These are phyloP conservation scores for Dascillus cervinus DNA, from an alignment of 2,888 invertebrate genomes.

Conservation along the genomic window DNA sequence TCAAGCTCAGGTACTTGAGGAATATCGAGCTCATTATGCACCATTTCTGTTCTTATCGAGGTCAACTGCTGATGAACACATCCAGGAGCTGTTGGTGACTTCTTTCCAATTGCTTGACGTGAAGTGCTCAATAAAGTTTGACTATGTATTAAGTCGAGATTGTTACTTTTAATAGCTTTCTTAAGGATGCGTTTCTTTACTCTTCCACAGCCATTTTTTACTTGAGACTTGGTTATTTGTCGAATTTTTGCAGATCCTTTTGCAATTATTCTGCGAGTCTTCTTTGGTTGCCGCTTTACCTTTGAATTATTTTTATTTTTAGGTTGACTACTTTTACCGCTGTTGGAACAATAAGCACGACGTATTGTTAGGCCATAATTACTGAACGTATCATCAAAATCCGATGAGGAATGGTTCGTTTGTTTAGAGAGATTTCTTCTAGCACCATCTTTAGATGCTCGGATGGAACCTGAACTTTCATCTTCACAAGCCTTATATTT, in stretches of 20 bases:
- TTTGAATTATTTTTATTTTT: slow-evolving; percentile 49
- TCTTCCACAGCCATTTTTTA: slow-evolving; percentile 49
- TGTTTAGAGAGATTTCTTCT: slow-evolving; percentile 48
- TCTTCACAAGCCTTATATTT: slow-evolving; percentile 55
- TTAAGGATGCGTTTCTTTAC: slow-evolving; percentile 55
- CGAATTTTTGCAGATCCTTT: slow-evolving; percentile 37
- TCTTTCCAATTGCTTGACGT: slow-evolving; percentile 50
- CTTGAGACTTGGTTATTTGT: slow-evolving; percentile 36
- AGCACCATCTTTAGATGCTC: slow-evolving; percentile 42
- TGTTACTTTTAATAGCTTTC: slow-evolving; percentile 70
- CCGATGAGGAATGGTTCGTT: slow-evolving; percentile 40
- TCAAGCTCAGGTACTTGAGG: too few relatives aligned
- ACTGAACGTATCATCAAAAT: slow-evolving; percentile 38
- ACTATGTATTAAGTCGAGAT: slow-evolving; percentile 80
- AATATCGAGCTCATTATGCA: too few relatives aligned
- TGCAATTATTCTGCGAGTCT: slow-evolving; percentile 44
- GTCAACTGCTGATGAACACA: too few relatives aligned
- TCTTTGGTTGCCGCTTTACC: slow-evolving; percentile 41
- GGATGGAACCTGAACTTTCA: slow-evolving; percentile 23
- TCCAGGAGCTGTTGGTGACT: background rate
- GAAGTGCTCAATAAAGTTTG: slow-evolving; percentile 84
- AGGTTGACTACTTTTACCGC: slow-evolving; percentile 54
- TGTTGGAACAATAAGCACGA: slow-evolving; percentile 58
- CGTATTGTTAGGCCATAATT: slow-evolving; percentile 62
- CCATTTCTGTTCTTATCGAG: too few relatives aligned